Conservation (phyloP, 2,113 vertebrate species). For the Eulacestoma nigropectus region DNA sequence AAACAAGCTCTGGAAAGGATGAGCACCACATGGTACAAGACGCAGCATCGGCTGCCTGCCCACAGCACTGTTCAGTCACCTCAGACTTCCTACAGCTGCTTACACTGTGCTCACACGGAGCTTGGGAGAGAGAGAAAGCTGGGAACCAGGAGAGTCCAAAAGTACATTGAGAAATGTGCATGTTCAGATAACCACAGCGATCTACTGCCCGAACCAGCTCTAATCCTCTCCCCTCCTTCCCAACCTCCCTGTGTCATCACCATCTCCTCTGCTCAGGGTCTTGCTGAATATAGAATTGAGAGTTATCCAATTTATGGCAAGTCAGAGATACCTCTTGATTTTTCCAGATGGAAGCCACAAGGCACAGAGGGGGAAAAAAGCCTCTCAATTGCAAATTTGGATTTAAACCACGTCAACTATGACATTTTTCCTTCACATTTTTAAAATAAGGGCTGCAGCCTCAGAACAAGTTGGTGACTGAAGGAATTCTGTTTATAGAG, state of each 20-base stretch:
- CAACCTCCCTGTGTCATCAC: fast-evolving
- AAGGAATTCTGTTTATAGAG: not conserved
- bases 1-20: not conserved
- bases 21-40: fast-evolving
- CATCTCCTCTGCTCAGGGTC: not conserved
- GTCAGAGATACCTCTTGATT: not conserved
- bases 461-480: not conserved
- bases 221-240: not conserved
- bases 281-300: not conserved
- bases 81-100: not conserved
- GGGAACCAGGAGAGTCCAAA: not conserved
- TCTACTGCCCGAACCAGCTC: not conserved
- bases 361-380: not conserved
- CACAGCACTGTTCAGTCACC: fast-evolving
- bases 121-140: not conserved
- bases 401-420: not conserved
- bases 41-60: fast-evolving
- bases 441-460: not conserved
- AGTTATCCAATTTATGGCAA: not conserved
- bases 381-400: not conserved
- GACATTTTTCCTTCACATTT: not conserved
- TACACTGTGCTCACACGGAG: fast-evolving
- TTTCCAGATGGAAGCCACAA: not conserved
- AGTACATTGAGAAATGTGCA: fast-evolving
- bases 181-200: not conserved